Evolutionary conservation across 2,113 vertebrate species (phyloP).

Genomic region (Steatornis caripensis): DNA sequence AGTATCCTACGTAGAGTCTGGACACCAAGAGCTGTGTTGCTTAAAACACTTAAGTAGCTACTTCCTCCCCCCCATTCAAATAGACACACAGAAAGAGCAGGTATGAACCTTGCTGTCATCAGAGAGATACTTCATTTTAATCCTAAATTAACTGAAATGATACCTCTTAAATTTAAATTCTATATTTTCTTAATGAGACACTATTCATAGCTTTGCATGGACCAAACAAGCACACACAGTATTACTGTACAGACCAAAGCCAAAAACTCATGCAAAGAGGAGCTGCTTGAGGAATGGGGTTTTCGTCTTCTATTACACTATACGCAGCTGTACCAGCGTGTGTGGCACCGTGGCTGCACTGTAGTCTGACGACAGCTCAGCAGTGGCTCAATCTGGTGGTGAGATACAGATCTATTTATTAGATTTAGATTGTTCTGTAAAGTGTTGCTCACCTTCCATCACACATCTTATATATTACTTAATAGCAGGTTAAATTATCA

Average conservation of each 20-base stretch:
- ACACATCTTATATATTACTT: conserved; percentile 47
- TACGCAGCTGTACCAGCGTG: not conserved
- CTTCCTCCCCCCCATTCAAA: not conserved
- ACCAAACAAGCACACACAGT: conserved; percentile 62
- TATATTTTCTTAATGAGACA: conserved; percentile 57
- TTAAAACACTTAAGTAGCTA: not conserved
- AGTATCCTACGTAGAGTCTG: not conserved
- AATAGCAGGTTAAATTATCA: conserved; percentile 25
- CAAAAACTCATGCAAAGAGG: conserved; percentile 45
- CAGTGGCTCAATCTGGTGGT: conserved; percentile 45
- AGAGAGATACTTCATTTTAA: conserved; percentile 44
- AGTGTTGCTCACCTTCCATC: conserved; percentile 30
- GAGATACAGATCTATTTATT: conserved; percentile 34
- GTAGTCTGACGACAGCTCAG: conserved; percentile 33
- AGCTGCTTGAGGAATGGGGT: conserved; percentile 59
- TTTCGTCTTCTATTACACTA: conserved; percentile 21
- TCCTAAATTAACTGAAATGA: not conserved
- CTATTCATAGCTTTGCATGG: conserved; percentile 72
- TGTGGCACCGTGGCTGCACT: conserved; percentile 59
- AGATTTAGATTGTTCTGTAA: conserved; percentile 49
- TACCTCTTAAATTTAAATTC: conserved; percentile 33
- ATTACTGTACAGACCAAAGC: conserved; percentile 65
- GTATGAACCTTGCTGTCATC: not conserved
- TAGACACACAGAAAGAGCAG: not conserved
- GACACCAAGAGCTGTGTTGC: conserved; percentile 3